These are phyloP conservation scores for Bombus vancouverensis DNA, from an alignment of 1,140 invertebrate species.

Conservation along the genomic window DNA sequence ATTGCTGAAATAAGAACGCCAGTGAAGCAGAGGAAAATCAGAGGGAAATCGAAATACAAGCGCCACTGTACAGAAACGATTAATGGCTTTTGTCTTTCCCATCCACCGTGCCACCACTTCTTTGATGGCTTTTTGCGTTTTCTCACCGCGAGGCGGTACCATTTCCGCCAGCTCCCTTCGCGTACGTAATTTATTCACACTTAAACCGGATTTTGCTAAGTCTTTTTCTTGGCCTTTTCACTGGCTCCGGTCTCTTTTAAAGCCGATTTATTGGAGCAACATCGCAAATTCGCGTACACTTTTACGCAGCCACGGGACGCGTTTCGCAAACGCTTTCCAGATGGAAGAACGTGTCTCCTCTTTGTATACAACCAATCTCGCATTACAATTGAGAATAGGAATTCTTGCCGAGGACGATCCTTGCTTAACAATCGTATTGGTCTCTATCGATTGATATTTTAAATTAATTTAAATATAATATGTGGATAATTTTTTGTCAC, in stretches of 20 bases:
- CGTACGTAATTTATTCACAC: constrained; percentile 37
- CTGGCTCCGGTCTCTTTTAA: constrained; percentile 49
- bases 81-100: constrained; percentile 5
- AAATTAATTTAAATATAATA: too few relatives aligned
- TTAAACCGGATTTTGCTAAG: neutral
- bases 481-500: neutral
- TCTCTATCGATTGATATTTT: neutral
- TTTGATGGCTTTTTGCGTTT: neutral
- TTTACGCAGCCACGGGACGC: constrained; percentile 30
- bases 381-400: neutral
- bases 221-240: constrained; percentile 17
- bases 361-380: constrained; percentile 18
- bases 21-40: neutral
- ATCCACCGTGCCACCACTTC: neutral
- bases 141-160: neutral
- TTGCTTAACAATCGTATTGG: neutral
- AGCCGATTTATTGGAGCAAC: constrained; percentile 70
- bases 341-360: constrained; percentile 19
- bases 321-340: constrained; percentile 42
- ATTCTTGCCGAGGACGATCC: neutral
- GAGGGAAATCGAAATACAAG: neutral
- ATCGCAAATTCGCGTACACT: constrained; percentile 30
- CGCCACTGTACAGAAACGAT: neutral
- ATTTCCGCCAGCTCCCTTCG: neutral
- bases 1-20: neutral